phyloP scores from a whole-genome alignment of 2,113 vertebrate genomes.

The Picathartes gymnocephalus region DNA sequence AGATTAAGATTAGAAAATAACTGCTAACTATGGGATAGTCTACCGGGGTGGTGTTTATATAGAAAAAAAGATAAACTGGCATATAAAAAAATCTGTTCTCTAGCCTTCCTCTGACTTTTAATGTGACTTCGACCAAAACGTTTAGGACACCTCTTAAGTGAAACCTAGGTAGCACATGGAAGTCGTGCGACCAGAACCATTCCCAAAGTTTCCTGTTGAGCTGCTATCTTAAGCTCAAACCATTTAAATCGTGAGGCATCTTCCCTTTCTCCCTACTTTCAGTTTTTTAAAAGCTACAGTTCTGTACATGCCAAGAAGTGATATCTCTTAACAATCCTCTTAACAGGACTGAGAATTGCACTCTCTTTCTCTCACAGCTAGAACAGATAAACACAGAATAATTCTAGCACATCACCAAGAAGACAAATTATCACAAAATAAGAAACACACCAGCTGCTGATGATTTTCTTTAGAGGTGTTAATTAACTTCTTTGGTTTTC shows the following conservation, averaged over 20 bases:
- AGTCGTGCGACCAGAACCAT: neutral
- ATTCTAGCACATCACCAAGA: neutral
- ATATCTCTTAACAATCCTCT: neutral
- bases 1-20: neutral
- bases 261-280: neutral
- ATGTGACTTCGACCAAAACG: neutral
- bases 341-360: neutral
- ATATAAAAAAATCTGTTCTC: neutral
- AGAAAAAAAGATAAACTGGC: neutral
- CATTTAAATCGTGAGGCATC: neutral
- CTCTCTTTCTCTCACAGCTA: neutral
- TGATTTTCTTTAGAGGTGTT: neutral
- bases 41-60: rapidly evolving
- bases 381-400: neutral
- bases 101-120: neutral
- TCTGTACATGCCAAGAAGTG: neutral
- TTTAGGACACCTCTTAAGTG: neutral
- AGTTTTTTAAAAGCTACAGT: neutral
- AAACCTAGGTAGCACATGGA: neutral
- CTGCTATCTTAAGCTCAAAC: neutral
- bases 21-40: neutral
- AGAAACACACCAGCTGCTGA: neutral
- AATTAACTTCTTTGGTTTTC: neutral
- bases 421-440: neutral
- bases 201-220: neutral